Base-by-base conservation (phyloP, 2,113 vertebrate genomes). In the Tricholaema leucomelas region DNA sequence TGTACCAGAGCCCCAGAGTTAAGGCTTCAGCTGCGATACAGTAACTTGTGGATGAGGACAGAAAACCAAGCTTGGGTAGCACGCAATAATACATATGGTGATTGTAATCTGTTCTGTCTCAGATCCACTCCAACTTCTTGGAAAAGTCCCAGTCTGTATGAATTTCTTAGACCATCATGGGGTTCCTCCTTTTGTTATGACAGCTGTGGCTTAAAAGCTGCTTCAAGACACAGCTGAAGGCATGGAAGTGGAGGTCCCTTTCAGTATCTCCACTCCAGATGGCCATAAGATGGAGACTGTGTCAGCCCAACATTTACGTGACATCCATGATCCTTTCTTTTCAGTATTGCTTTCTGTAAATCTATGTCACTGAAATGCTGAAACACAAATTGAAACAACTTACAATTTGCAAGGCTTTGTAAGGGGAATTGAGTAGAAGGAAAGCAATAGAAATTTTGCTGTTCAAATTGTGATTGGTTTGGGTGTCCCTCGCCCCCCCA, bases 161-260 rank as follows among this genome's bases (percentile, higher is more conserved):
- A 79, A 65, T 65, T 85, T 76, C 59, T 61, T 36, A 36, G 44
- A 28, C 15, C 24, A 76, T 14, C 3, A 4, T 4, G 7, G 19
- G 35, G 10, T 21, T 38, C 6, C 9, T 48, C 10, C 23, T 78
- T 72, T 48, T 40, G 18, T 10, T 8, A 19, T 7, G 55, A 86
- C 20, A 69, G 50, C n/a, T 69, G 19, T 76, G 20, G 16, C 14
- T 9, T 8, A 60, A 17, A 2, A 81, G 40, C 6, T 66, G 27
- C 17, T 66, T 88, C 42, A 77, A 46, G 33, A 12, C 10, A 0
- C 0, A 0, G 30, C 1, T 0, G 2, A 58, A 13, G 55, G 15
- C 46, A 36, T 40, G 52, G 65, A 67, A 35, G 23, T 1, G 1
- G 6, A 24, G 14, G 2, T 58, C 20, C 59, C 33, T 24, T 28